Evolutionary conservation across 2,888 invertebrate genomes (phyloP).

Genomic region (Chloromyia formosa): DNA sequence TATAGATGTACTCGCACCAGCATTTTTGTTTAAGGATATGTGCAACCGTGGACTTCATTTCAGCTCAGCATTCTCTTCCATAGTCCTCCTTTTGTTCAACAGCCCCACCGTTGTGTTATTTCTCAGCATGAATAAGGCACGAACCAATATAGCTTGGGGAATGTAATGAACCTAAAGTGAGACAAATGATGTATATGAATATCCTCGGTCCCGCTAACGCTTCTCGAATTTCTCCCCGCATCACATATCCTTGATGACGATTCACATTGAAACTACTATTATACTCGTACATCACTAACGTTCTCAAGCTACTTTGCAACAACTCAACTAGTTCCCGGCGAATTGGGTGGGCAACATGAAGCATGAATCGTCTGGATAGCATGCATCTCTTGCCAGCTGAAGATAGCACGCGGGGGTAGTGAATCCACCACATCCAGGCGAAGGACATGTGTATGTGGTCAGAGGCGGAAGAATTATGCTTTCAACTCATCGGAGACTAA

Average conservation of each 20-base stretch:
- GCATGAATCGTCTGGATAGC: background rate
- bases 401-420: too few species aligned
- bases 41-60: conserved; percentile 15
- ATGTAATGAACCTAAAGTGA: conserved; percentile 13
- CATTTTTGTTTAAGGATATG: conserved; percentile 1
- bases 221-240: background rate
- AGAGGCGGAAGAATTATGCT: conserved; percentile 9
- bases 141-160: conserved; percentile 30
- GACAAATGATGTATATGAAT: background rate
- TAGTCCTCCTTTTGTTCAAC: background rate
- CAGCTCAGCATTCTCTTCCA: background rate
- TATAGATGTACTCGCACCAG: background rate
- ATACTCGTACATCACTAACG: background rate
- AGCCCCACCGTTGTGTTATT: background rate
- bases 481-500: conserved; percentile 22
- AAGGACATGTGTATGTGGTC: background rate
- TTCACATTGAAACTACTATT: background rate
- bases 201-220: conserved; percentile 2
- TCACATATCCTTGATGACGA: background rate
- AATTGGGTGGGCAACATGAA: conserved; percentile 2
- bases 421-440: too few species aligned
- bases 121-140: background rate
- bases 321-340: background rate
- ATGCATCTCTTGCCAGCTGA: background rate
- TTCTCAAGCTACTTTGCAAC: background rate